Base-by-base conservation (phyloP, 2,888 invertebrate species). In the Drymonia ruficornis region DNA sequence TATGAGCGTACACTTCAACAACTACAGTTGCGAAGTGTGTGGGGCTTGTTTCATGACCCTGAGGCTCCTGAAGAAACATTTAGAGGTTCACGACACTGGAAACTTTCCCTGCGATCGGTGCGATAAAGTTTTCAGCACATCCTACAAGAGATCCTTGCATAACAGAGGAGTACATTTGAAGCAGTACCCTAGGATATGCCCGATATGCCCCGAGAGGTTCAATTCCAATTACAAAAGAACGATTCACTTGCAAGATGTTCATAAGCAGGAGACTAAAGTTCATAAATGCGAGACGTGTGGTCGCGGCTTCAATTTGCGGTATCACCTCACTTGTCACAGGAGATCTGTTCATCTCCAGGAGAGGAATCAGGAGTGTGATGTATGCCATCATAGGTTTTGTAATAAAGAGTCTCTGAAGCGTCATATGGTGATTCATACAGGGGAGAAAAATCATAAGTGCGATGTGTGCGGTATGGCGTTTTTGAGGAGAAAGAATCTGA, bases 351-450 rank as follows among this genome's bases (percentile, higher is more conserved):
- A 89, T 73, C 74, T 85, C 29, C 93, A 85, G 72, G 94, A 86
- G 71, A 85, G 87, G 76, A 93, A 89, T 40, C 93, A 93, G 57
- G 90, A 93, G 61, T 94, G 94, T 49, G 91, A 92, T 53, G 81
- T 93, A 0, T 94, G 94, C 53, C 82, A 86, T 3, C 93, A 93
- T 49, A 85, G 93, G 63, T 94, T 94, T 64, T 93, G 90, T 59
- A 92, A 93, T 29, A 94, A 94, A 64, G 93, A 93, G 54, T 93
- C 93, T 9, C 72, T 94, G 63, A 94, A 93, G 55, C 78, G 93
- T 0, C 94, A 94, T 56, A 93, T 93, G 92, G 90, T 93, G 5
- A 93, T 93, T 42, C 94, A 94, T 59, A 93, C 93, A 0, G 93
- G 93, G 0, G 93, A 92, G 47, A 94, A 93, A 69, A 94, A 94